These are phyloP conservation scores for Euclidia mi DNA, from an alignment of 2,888 invertebrate genomes.

Conservation along the genomic window DNA sequence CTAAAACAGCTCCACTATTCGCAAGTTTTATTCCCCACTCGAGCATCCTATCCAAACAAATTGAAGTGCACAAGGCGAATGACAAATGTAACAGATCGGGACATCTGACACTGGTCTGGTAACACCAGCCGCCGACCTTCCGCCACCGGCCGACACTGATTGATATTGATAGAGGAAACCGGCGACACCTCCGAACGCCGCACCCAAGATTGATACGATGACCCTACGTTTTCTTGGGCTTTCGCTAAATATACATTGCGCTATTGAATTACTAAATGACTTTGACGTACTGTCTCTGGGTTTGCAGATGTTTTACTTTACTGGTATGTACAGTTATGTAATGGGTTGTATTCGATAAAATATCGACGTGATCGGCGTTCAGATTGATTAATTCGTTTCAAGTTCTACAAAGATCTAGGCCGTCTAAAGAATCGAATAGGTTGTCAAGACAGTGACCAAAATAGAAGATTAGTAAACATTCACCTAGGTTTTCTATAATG, in stretches of 20 bases:
- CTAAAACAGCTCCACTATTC: too few species aligned
- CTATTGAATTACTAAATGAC: conserved; percentile 44
- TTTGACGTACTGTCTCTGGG: conserved; percentile 25
- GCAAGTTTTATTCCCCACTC: too few species aligned
- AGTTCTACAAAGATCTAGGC: too few species aligned
- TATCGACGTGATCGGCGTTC: too few species aligned
- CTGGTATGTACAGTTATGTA: too few species aligned
- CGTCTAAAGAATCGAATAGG: too few species aligned
- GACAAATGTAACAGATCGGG: conserved; percentile 27
- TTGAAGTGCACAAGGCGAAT: conserved; percentile 1
- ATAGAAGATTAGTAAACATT: too few species aligned
- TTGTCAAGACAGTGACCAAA: too few species aligned
- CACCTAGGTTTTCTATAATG: too few species aligned
- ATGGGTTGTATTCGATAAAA: too few species aligned
- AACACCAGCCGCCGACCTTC: conserved; percentile 44
- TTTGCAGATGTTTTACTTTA: not conserved
- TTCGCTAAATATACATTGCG: conserved; percentile 44
- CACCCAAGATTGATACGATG: conserved; percentile 60
- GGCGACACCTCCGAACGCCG: conserved; percentile 53
- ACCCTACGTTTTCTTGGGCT: conserved; percentile 41
- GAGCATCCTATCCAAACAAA: not conserved
- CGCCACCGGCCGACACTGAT: conserved; percentile 67
- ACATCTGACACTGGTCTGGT: conserved; percentile 38
- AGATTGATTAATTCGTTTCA: too few species aligned
- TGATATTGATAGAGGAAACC: conserved; percentile 77